Conservation (phyloP, 2,113 vertebrate genomes). For the Oplegnathus fasciatus region DNA sequence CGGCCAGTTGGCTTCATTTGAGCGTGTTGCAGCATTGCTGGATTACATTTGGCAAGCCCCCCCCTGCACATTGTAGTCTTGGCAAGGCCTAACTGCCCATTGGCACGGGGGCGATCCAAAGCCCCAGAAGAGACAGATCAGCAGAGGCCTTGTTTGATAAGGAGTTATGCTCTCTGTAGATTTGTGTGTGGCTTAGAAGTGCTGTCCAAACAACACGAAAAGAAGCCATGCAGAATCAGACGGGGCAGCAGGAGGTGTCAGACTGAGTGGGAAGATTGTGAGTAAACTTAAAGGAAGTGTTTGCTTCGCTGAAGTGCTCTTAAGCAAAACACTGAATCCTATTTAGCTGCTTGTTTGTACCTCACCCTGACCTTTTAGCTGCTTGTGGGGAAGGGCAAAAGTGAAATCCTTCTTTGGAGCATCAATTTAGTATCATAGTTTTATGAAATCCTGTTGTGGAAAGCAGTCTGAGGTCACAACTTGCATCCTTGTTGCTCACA, state of each 20-base stretch:
- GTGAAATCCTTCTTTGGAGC: neutral
- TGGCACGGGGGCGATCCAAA: slow-evolving; percentile 43
- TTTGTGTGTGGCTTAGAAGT: slow-evolving; percentile 28
- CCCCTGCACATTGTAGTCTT: slow-evolving; percentile 41
- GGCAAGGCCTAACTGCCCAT: slow-evolving; percentile 20
- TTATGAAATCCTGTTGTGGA: neutral
- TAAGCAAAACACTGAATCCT: slow-evolving; percentile 10
- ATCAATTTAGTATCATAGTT: neutral
- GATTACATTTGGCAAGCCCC: slow-evolving; percentile 53
- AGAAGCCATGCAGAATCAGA: neutral
- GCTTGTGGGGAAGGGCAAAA: neutral
- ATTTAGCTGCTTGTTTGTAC: neutral
- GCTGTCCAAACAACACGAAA: slow-evolving; percentile 12
- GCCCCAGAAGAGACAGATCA: slow-evolving; percentile 46
- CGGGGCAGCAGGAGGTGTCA: neutral
- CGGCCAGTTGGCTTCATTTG: slow-evolving; percentile 44
- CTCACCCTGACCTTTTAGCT: neutral
- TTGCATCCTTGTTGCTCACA: neutral
- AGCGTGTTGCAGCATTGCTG: slow-evolving; percentile 40
- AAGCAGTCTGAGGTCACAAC: neutral
- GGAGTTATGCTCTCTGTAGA: slow-evolving; percentile 21
- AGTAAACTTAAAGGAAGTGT: neutral
- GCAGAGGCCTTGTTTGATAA: slow-evolving; percentile 51
- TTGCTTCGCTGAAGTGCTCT: neutral
- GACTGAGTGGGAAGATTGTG: slow-evolving; percentile 3